Evolutionary conservation across 2,797 vertebrate genomes (phyloP).

Genomic region (Cynopterus sphinx): DNA sequence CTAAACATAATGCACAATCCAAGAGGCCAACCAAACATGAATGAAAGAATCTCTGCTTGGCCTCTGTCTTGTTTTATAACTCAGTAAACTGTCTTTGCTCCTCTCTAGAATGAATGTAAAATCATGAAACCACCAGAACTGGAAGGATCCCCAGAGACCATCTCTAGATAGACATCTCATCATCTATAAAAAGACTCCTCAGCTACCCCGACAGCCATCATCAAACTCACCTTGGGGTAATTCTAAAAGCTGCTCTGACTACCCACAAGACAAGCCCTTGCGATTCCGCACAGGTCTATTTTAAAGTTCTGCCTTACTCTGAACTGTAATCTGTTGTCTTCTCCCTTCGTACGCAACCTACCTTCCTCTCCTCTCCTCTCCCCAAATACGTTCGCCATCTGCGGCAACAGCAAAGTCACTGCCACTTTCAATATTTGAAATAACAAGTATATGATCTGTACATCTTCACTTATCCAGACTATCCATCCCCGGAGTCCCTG

Average conservation of each 20-base stretch:
- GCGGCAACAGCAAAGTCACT: not conserved
- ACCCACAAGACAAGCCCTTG: not conserved
- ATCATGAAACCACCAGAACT: not conserved
- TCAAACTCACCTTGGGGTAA: not conserved
- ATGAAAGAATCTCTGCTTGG: not conserved
- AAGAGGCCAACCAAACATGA: not conserved
- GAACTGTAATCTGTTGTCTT: not conserved
- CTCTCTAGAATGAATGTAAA: not conserved
- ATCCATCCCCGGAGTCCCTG: not conserved
- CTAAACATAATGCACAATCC: not conserved
- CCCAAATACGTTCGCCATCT: not conserved
- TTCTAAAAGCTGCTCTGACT: not conserved
- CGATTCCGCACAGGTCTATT: not conserved
- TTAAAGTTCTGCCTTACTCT: not conserved
- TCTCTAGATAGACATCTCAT: not conserved
- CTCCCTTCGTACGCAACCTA: not conserved
- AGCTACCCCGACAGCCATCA: not conserved
- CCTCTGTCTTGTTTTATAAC: not conserved
- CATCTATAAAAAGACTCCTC: not conserved
- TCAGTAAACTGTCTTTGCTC: not conserved
- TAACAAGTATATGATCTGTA: not conserved
- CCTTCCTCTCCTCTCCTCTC: not conserved
- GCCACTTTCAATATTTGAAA: not conserved
- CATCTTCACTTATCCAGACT: not conserved
- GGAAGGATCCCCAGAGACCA: not conserved